These are phyloP conservation scores for Origma solitaria DNA, from an alignment of 2,113 vertebrate species.

Conservation along the genomic window DNA sequence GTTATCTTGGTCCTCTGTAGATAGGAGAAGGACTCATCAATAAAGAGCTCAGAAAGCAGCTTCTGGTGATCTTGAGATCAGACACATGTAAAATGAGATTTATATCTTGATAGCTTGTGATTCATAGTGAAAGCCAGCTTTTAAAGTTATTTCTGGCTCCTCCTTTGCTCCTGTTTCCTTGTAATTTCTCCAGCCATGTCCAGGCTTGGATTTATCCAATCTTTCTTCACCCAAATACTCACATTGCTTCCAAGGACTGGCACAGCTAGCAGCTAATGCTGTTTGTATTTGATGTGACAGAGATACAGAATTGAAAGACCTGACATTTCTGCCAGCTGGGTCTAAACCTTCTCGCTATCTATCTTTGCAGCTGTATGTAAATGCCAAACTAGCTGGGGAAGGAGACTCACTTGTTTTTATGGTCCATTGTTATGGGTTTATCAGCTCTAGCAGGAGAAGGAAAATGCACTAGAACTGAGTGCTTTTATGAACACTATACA, in stretches of 20 bases:
- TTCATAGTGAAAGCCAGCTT: neutral
- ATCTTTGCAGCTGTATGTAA: conserved; percentile 31
- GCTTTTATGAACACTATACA: neutral
- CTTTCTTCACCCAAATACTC: neutral
- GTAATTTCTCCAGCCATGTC: neutral
- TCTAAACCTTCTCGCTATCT: neutral
- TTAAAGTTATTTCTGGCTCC: neutral
- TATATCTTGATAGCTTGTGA: neutral
- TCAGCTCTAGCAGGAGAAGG: neutral
- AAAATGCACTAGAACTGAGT: neutral
- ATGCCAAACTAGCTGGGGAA: neutral
- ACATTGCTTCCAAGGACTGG: neutral
- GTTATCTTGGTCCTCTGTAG: neutral
- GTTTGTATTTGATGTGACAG: conserved; percentile 31
- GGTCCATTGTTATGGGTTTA: conserved; percentile 6
- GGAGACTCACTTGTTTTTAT: neutral
- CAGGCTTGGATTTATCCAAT: neutral
- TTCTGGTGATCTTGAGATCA: neutral
- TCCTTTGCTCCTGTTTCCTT: neutral
- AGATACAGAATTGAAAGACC: conserved; percentile 19
- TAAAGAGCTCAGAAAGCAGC: neutral
- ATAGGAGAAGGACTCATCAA: neutral
- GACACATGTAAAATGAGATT: neutral
- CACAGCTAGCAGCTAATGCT: neutral
- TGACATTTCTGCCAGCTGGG: conserved; percentile 15